Conservation (phyloP, 1,140 invertebrate genomes). For the Drosophila parabipectinata region DNA sequence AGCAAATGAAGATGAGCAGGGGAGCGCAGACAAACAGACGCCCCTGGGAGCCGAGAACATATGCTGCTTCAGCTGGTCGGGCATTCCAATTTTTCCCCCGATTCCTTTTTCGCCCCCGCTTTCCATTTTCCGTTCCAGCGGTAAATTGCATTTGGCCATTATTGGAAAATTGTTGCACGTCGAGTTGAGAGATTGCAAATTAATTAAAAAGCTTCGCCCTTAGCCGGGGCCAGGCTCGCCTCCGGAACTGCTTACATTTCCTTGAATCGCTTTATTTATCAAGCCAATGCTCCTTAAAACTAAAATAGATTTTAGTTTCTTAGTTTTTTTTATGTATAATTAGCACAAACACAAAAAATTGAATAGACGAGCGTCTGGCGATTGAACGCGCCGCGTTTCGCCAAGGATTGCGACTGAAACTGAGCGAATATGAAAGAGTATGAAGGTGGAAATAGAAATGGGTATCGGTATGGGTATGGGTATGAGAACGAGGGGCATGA, state of each 20-base stretch:
- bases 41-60: slow-evolving; percentile 47
- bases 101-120: slow-evolving; percentile 1
- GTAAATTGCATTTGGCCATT: slow-evolving; percentile 74
- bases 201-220: slow-evolving; percentile 62
- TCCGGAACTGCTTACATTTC: slow-evolving; percentile 17
- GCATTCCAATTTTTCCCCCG: neutral
- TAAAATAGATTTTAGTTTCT: slow-evolving; percentile 20
- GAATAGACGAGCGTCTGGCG: slow-evolving; percentile 35
- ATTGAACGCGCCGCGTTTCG: slow-evolving; percentile 54
- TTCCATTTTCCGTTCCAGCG: slow-evolving; percentile 39
- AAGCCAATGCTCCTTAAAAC: slow-evolving; percentile 1
- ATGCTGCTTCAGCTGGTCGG: slow-evolving; percentile 29
- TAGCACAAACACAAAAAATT: slow-evolving; percentile 39
- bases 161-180: slow-evolving; percentile 67
- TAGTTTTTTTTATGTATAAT: slow-evolving; percentile 23
- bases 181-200: slow-evolving; percentile 66
- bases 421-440: slow-evolving; percentile 50
- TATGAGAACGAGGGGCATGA: slow-evolving; percentile 9
- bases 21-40: slow-evolving; percentile 38
- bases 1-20: slow-evolving; percentile 25
- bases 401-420: slow-evolving; percentile 51
- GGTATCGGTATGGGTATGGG: slow-evolving; percentile 10
- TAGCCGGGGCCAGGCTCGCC: slow-evolving; percentile 1
- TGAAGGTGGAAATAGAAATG: slow-evolving; percentile 36
- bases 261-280: slow-evolving; percentile 3